Evolutionary conservation across 1,140 invertebrate genomes (phyloP), one percentile per base, ranked within the genome.

Genomic region (Teleopsis dalmanni): DNA sequence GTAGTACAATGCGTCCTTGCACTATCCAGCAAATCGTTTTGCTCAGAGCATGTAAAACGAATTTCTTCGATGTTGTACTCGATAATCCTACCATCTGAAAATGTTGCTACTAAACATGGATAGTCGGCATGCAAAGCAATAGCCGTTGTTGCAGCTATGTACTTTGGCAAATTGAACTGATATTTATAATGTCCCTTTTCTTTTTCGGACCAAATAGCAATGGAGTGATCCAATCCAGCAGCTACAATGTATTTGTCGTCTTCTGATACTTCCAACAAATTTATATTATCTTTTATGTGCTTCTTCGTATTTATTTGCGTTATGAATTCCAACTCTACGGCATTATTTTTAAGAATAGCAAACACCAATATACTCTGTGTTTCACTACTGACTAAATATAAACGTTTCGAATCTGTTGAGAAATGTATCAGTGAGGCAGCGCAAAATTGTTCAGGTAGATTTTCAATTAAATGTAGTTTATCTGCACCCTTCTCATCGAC

Each of bases 21-120:
- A 57, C 48, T 48, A 0, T 31, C 33, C 14, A 59, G 41, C 48
- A 59, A 56, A 21, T 52, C 43, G 27, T 57, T 47, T 0, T 33
- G 29, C 2, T 55, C 76, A 72, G 67, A 81, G 31, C 76, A 60
- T 0, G 78, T 80, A 38, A 80, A 81, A 18, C 72, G 65, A 35
- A 73, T 76, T 26, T 73, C 64, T 3, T 57, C 48, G 29, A 88
- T 60, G 59, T 78, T 78, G 53, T 82, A 88, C 59, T 88, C 85
- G 16, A 87, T 62, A 36, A 88, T 75, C 77, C 81, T 84, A 54
- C 83, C 80, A 74, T 88, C 81, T 2, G 84, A 74, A 71, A 87
- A 88, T 4, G 77, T 78, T 8, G 84, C 70, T 19, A 87, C 73
- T 6, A 88, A 60, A 52, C 73, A 75, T 8, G 76, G 70, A 1